Percentiles rank a stretch among this genome's conserved stretches.
These are phyloP conservation scores for Dicrurus megarhynchus DNA, from an alignment of 2,113 vertebrate genomes.

Conservation along the genomic window DNA sequence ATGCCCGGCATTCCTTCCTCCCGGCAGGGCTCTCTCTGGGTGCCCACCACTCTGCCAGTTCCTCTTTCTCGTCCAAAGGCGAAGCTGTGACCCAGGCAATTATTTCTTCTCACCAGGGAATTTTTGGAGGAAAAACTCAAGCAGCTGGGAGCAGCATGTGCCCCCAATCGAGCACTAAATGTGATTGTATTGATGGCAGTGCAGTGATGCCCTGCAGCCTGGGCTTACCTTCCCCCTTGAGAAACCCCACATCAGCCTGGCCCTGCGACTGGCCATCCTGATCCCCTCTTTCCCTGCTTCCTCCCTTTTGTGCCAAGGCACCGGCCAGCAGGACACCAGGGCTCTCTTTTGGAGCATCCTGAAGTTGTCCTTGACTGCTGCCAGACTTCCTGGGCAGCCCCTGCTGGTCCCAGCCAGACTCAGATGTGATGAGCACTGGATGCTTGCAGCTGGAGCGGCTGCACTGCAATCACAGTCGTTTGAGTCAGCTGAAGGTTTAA, in stretches of 20 bases:
- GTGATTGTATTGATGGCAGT: accelerated
- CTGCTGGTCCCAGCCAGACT: background rate
- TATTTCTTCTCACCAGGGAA: background rate
- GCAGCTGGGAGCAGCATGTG: background rate
- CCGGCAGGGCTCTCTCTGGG: accelerated
- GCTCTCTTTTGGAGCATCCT: background rate
- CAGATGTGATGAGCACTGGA: accelerated
- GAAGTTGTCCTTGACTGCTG: background rate
- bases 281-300: background rate
- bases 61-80: accelerated
- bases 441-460: background rate
- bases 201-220: background rate
- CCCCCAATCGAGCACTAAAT: accelerated
- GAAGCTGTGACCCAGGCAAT: background rate
- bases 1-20: too few relatives aligned
- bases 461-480: accelerated
- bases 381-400: background rate
- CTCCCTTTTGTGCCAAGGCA: background rate
- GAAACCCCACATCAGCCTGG: background rate
- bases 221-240: background rate
- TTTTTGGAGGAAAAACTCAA: background rate
- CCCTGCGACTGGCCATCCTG: background rate
- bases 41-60: accelerated
- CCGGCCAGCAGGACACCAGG: background rate
- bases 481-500: background rate